A percentile compares a stretch with the other conserved stretches of the same genome.
Evolutionary conservation across 1,140 invertebrate genomes (phyloP).

Genomic region (Drosophila miranda): DNA sequence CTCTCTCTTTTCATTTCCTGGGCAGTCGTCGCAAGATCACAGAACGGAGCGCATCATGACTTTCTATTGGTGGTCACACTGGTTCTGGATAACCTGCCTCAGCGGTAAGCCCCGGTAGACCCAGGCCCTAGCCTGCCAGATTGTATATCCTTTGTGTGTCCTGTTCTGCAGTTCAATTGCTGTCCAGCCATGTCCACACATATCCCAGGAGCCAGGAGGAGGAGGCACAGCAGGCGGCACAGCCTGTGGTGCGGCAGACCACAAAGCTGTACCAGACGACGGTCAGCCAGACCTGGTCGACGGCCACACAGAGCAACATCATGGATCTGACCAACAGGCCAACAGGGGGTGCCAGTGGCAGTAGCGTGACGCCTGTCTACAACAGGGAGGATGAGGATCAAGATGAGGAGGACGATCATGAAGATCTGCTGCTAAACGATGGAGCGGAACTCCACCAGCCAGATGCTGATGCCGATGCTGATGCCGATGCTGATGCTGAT

Average conservation of each 20-base stretch:
- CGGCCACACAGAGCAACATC: conserved; percentile 58
- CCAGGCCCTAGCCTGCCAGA: too few relatives aligned
- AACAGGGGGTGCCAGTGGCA: conserved; percentile 10
- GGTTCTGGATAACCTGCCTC: conserved; percentile 86
- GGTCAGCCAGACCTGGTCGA: conserved; percentile 56
- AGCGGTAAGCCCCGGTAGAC: conserved; percentile 42
- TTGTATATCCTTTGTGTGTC: not conserved
- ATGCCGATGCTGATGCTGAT: conserved; percentile 7
- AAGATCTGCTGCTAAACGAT: conserved; percentile 3
- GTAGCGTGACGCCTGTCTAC: conserved; percentile 11
- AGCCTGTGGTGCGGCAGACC: conserved; percentile 29
- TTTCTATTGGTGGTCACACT: conserved; percentile 88
- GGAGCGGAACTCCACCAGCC: not conserved
- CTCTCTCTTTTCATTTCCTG: conserved; percentile 20
- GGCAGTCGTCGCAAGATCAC: conserved; percentile 56
- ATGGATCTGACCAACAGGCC: conserved; percentile 62
- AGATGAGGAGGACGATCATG: not conserved
- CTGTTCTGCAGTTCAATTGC: conserved; percentile 36
- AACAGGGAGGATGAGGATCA: conserved; percentile 8
- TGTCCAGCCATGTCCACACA: conserved; percentile 63
- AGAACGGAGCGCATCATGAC: conserved; percentile 84
- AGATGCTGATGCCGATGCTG: not conserved
- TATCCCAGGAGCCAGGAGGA: conserved; percentile 72
- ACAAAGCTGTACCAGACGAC: conserved; percentile 74
- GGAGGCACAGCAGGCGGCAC: not conserved